A percentile compares a stretch with the other conserved stretches of the same genome.
Conservation (phyloP, 1,140 invertebrate species). For the Rhagoletis zephyria region DNA sequence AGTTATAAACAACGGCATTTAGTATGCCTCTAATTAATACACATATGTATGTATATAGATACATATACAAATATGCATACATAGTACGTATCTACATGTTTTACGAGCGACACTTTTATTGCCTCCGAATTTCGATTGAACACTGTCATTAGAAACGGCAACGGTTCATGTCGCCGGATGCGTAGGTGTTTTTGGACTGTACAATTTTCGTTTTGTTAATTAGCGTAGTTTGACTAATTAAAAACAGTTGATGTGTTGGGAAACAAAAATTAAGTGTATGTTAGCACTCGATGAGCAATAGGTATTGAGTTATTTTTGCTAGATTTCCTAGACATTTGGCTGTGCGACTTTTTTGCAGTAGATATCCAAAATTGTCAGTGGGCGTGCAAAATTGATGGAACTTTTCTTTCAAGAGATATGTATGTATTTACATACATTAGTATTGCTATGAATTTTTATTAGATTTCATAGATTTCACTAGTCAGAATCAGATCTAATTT, state of each 20-base stretch:
- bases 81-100: neutral
- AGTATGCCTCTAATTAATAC: neutral
- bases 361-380: neutral
- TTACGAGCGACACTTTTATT: slow-evolving; percentile 15
- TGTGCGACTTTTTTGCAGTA: neutral
- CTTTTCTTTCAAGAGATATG: neutral
- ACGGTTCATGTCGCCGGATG: neutral
- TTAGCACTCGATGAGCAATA: neutral
- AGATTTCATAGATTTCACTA: too few species aligned
- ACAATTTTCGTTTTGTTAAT: slow-evolving; percentile 12
- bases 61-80: neutral
- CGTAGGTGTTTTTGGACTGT: neutral
- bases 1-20: neutral
- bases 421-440: neutral
- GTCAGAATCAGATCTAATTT: too few species aligned
- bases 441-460: too few species aligned
- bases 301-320: neutral
- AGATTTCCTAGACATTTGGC: neutral
- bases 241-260: neutral
- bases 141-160: neutral
- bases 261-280: neutral
- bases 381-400: neutral
- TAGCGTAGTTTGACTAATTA: slow-evolving; percentile 9
- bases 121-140: neutral
- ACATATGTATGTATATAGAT: neutral